Evolutionary conservation across 1,140 invertebrate genomes (phyloP), one percentile per base, ranked within the genome.

Genomic region (Oreohelix idahoensis): DNA sequence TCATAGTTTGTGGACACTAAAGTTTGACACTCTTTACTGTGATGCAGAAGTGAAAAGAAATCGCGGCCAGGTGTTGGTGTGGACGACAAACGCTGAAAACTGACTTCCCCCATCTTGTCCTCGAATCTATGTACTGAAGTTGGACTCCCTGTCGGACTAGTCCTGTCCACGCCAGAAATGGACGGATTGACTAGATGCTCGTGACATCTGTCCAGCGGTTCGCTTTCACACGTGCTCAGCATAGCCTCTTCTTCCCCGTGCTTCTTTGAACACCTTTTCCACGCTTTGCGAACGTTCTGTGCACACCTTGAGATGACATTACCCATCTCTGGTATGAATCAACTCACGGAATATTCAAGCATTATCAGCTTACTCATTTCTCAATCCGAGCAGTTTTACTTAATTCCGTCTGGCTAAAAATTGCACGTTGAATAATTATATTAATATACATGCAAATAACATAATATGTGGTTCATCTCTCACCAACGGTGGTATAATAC

Each of bases 251-350:
- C 79, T 36, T 80, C 79, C 0, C 53, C 49, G 26, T 45, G 77
- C 39, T 66, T 79, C 36, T 45, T 69, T 17, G 79, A 42, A 39
- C 83, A 84, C 26, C 23, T 63, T 49, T 38, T 29, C 32, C 38
- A 51, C 0, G 35, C 45, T 20, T 79, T 51, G 17, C 83, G 58
- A 38, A 79, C 35, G 35, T 70, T 63, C 36, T 84, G 82, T 26
- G 66, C 74, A 51, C 82, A 83, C 58, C 75, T 83, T 58, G 82
- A 83, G 10, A 83, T n/a, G 10, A 78, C 32, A 78, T 83, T 83
- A 35, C 82, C 82, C 82, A 83, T 83, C 4, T 11, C 32, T 38
- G 29, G 2, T 26, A 39, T 8, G 5, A 35, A 39, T 26, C 39
- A n/a, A 29, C 51, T 58, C 26, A 5, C 15, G 2, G 51, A 58